These are phyloP conservation scores for Muscicapa adusta DNA, from an alignment of 2,113 vertebrate species.

Conservation along the genomic window DNA sequence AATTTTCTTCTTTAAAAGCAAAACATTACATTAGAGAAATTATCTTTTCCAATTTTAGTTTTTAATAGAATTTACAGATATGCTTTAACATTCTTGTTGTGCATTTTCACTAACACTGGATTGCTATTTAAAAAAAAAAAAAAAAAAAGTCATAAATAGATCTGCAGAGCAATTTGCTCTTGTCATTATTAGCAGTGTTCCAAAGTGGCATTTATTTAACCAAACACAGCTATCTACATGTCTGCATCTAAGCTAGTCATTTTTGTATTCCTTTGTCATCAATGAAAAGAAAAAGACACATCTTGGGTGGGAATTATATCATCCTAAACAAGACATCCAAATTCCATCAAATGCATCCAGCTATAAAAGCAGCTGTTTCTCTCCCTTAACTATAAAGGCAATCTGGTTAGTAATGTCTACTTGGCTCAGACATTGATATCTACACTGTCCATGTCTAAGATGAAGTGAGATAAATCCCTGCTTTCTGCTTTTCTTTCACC, in stretches of 20 bases:
- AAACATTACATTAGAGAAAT: not conserved
- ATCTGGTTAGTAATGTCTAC: not conserved
- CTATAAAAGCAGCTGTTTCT: not conserved
- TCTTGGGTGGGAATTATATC: not conserved
- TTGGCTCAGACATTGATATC: not conserved
- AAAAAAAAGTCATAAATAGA: not conserved
- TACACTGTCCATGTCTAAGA: not conserved
- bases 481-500: not conserved
- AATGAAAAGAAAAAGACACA: not conserved
- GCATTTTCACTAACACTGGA: not conserved
- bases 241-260: not conserved
- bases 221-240: not conserved
- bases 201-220: not conserved
- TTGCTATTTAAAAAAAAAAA: not conserved
- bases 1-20: not conserved
- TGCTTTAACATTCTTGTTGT: not conserved
- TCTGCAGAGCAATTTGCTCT: not conserved
- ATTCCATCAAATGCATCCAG: not conserved
- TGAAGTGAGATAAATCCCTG: not conserved
- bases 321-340: not conserved
- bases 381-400: not conserved
- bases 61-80: not conserved
- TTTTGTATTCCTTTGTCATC: not conserved
- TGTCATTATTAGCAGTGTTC: not conserved
- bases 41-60: not conserved